These are phyloP conservation scores for Priocnemis perturbator DNA, from an alignment of 2,888 invertebrate genomes.

Conservation along the genomic window DNA sequence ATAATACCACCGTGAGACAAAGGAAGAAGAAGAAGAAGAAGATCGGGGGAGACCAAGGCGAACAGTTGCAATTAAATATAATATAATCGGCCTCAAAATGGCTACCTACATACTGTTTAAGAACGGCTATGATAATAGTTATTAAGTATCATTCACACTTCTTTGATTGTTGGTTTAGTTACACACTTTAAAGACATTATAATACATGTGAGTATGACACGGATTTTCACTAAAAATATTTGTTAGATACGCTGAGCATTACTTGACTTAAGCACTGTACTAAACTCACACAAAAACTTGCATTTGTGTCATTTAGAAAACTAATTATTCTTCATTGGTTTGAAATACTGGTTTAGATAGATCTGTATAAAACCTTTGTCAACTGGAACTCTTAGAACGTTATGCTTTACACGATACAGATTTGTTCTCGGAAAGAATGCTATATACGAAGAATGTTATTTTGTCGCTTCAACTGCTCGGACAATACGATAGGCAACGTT, in stretches of 20 bases:
- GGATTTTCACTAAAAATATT: constrained; percentile 71
- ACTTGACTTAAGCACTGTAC: constrained; percentile 66
- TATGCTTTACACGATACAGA: constrained; percentile 65
- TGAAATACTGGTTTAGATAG: constrained; percentile 74
- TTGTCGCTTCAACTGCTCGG: constrained; percentile 28
- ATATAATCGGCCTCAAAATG: constrained; percentile 67
- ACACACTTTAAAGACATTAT: constrained; percentile 65
- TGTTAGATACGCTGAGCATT: constrained; percentile 72
- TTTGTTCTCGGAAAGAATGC: constrained; percentile 55
- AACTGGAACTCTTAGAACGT: constrained; percentile 71
- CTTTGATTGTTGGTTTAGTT: constrained; percentile 69
- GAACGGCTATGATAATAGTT: constrained; percentile 63
- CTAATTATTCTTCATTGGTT: constrained; percentile 74
- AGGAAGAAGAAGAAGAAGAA: no score
- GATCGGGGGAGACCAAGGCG: constrained; percentile 38
- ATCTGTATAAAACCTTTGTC: constrained; percentile 73
- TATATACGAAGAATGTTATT: constrained; percentile 45
- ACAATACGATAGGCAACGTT: constrained; percentile 28
- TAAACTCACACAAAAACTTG: constrained; percentile 67
- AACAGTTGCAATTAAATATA: constrained; percentile 64
- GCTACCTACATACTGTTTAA: constrained; percentile 65
- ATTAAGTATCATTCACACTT: constrained; percentile 68
- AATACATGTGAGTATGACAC: constrained; percentile 73
- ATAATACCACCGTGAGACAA: constrained; percentile 64
- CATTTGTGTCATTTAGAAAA: constrained; percentile 66